Evolutionary conservation across 2,797 vertebrate genomes (phyloP), one percentile per base, ranked within the genome.

Genomic region (Chelon auratus): DNA sequence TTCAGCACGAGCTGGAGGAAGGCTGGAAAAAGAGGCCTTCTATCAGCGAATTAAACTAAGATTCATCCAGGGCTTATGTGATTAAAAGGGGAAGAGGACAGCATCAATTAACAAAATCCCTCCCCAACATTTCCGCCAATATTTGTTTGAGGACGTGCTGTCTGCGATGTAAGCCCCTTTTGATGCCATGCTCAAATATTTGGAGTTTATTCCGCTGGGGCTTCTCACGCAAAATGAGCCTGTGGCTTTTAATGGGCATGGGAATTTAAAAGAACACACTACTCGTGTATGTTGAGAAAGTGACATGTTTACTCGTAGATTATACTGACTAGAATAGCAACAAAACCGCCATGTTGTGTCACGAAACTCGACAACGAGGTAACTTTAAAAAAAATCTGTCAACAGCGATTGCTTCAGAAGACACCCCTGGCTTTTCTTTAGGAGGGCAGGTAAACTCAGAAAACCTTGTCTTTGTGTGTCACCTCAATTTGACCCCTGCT

Each of bases 61-160:
- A 92, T 91, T 94, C 92, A 89, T 88, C 87, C 87, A 78, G 85
- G 90, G 92, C 86, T 93, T 93, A 92, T 91, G 90, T 86, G 93
- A 94, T 94, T 93, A 93, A 89, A 92, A 92, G 86, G 91, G 87
- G 90, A 92, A 90, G 87, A 92, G 90, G 88, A 90, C 86, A 87
- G 86, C 88, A 90, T 93, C 91, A 93, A 92, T 91, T 91, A 93
- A 92, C 91, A 90, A 92, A 92, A 93, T 92, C 91, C 89, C 86
- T 86, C 81, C 83, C 83, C 82, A 90, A 87, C 87, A 84, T 84
- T 91, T 93, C 89, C 70, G 69, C 90, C 87, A 90, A 87, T 90
- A 90, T 93, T 91, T 93, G 89, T 90, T 91, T 89, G 87, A 90
- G 86, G 82, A 89, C 85, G 80, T 90, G 87, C 82, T 81, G 91